phyloP scores from a whole-genome alignment of 2,797 vertebrate species.

The Platyrinchus mystaceus region DNA sequence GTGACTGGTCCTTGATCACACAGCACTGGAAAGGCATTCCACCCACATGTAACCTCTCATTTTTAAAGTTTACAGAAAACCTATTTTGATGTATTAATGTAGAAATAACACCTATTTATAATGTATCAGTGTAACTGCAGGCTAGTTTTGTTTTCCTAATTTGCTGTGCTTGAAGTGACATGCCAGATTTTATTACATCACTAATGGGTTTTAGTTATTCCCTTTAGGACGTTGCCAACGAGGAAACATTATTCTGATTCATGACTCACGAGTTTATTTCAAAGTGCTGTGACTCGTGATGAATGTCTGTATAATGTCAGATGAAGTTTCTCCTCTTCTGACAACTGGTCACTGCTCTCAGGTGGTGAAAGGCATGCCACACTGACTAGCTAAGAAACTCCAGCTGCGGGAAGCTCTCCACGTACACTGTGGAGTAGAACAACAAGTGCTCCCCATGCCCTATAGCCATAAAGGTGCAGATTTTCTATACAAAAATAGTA shows the following conservation, averaged over 20 bases:
- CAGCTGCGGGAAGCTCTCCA: not conserved
- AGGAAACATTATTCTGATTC: conserved; percentile 33
- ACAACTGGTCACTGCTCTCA: not conserved
- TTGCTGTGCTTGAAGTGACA: conserved; percentile 32
- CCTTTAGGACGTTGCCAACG: conserved; percentile 27
- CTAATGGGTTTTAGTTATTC: conserved; percentile 40
- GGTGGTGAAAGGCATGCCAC: not conserved
- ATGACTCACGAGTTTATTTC: conserved; percentile 27
- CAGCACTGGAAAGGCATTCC: not conserved
- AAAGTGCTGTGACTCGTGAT: not conserved
- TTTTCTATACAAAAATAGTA: not conserved
- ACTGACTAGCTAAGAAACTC: not conserved
- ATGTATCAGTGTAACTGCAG: conserved; percentile 31
- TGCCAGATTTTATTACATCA: conserved; percentile 53
- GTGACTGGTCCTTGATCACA: not conserved
- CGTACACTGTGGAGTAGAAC: not conserved
- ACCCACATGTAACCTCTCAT: conserved; percentile 11
- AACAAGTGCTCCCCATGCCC: not conserved
- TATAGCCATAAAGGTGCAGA: not conserved
- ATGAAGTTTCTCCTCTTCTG: not conserved
- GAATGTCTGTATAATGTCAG: not conserved
- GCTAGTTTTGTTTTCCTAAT: conserved; percentile 61
- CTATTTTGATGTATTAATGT: conserved; percentile 21
- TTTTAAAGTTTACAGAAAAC: not conserved
- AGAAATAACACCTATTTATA: conserved; percentile 59